These are phyloP conservation scores for Halotydeus destructor DNA, from an alignment of 1,140 invertebrate species.

Conservation along the genomic window DNA sequence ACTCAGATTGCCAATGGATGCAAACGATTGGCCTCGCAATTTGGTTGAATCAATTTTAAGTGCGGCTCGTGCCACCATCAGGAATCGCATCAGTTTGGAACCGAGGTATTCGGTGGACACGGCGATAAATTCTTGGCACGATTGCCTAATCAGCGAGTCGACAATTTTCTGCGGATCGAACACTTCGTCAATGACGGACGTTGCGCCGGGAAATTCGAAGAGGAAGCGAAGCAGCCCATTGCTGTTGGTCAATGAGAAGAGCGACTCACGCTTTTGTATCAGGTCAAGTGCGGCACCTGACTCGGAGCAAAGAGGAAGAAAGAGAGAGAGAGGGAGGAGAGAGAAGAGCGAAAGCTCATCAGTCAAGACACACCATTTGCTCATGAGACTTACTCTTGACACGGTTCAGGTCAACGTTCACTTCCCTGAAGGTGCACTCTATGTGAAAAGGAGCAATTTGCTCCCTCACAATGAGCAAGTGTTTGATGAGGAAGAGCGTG, in stretches of 20 bases:
- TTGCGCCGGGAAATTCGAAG: conserved; percentile 35
- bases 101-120: conserved; percentile 52
- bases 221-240: conserved; percentile 82
- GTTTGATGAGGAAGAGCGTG: conserved; percentile 89
- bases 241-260: conserved; percentile 67
- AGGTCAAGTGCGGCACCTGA: conserved; percentile 48
- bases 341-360: neutral
- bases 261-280: conserved; percentile 56
- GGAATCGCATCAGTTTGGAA: conserved; percentile 42
- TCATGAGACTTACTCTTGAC: conserved; percentile 36
- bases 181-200: conserved; percentile 71
- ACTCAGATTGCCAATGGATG: conserved; percentile 26
- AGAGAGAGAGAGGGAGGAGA: neutral
- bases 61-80: conserved; percentile 40
- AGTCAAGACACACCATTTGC: neutral
- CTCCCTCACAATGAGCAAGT: conserved; percentile 82
- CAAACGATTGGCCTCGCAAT: conserved; percentile 26
- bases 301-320: conserved; percentile 16
- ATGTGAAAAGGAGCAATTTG: conserved; percentile 97
- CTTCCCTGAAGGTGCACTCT: conserved; percentile 79
- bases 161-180: conserved; percentile 86
- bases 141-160: conserved; percentile 65
- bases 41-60: conserved; percentile 3
- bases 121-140: conserved; percentile 76
- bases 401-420: conserved; percentile 62